A percentile compares a stretch with the other conserved stretches of the same genome.
Conservation (phyloP, 2,888 invertebrate genomes). For the Agonopterix subpropinquella region DNA sequence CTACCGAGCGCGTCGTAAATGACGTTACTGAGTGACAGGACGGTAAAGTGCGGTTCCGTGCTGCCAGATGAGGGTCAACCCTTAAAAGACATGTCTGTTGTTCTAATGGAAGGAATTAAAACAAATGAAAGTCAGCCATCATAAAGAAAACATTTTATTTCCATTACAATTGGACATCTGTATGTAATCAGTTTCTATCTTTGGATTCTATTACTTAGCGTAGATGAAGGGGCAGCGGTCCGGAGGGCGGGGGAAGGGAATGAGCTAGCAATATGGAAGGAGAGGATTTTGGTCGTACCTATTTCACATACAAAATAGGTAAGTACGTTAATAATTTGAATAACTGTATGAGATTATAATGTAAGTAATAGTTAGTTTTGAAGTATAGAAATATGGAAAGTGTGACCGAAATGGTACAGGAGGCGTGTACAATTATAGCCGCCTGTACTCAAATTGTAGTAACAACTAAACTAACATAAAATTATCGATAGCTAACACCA, state of each 20-base stretch:
- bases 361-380: neutral
- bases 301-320: neutral
- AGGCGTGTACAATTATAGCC: neutral
- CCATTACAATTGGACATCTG: slow-evolving; percentile 55
- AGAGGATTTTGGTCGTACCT: neutral
- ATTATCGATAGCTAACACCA: too few species aligned
- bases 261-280: neutral
- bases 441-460: neutral
- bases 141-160: slow-evolving; percentile 49
- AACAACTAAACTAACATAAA: neutral
- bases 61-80: too few species aligned
- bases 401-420: neutral
- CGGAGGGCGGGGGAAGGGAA: slow-evolving; percentile 2
- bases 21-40: too few species aligned
- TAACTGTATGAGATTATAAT: neutral
- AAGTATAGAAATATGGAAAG: neutral
- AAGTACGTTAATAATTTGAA: neutral
- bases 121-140: neutral
- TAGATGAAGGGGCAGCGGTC: neutral
- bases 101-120: too few species aligned
- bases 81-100: too few species aligned
- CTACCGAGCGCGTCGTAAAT: too few species aligned
- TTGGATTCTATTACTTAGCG: slow-evolving; percentile 51
- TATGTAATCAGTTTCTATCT: slow-evolving; percentile 46
- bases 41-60: too few species aligned